Conservation (phyloP, 1,140 invertebrate genomes). For the Procambarus clarkii region DNA sequence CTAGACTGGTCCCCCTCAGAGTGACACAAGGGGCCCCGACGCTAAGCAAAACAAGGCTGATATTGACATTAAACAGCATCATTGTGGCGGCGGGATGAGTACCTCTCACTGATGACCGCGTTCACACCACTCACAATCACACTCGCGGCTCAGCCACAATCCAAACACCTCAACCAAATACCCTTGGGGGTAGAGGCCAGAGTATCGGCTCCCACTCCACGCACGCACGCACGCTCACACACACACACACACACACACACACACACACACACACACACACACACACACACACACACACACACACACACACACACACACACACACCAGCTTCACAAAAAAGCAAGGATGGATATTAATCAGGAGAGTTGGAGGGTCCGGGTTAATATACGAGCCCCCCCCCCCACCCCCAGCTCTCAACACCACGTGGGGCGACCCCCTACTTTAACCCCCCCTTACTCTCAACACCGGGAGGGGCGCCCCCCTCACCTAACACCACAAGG, state of each 20-base stretch:
- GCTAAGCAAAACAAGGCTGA: neutral
- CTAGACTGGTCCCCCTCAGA: neutral
- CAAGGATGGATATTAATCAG: neutral
- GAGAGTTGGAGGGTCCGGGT: neutral
- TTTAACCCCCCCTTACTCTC: too few relatives aligned
- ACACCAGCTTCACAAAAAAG: neutral
- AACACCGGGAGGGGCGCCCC: too few relatives aligned
- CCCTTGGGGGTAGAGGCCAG: neutral
- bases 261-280: too few relatives aligned
- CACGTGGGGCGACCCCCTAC: neutral
- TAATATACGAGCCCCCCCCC: neutral
- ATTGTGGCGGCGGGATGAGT: neutral
- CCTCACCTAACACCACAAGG: neutral
- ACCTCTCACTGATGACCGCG: neutral
- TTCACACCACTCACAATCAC: conserved; percentile 4
- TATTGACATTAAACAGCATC: conserved; percentile 34
- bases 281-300: too few relatives aligned
- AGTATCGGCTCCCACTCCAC: neutral
- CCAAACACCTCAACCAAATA: conserved; percentile 26
- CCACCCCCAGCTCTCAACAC: neutral
- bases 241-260: neutral
- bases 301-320: neutral
- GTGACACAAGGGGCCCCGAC: neutral
- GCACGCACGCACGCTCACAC: neutral
- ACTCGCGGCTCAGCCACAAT: neutral